phyloP scores from a whole-genome alignment of 2,888 invertebrate genomes.

The Theodoxus fluviatilis region DNA sequence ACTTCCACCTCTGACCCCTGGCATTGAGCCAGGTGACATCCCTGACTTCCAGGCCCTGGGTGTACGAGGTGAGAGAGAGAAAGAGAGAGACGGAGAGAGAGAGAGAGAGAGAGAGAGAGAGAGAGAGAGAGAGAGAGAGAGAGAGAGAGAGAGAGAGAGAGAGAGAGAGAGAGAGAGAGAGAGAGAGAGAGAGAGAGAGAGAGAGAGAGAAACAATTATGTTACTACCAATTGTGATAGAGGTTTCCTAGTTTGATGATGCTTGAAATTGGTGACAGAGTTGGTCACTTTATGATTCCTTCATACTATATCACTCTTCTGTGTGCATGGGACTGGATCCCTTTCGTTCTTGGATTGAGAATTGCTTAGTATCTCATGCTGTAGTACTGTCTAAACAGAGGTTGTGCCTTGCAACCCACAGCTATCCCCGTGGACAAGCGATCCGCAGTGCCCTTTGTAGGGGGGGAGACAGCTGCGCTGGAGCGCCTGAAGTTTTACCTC shows the following conservation, averaged over 20 bases:
- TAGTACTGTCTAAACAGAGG: background rate
- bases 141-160: no score
- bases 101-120: no score
- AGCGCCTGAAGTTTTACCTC: constrained; percentile 50
- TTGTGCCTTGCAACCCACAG: constrained; percentile 7
- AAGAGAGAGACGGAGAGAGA: no score
- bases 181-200: no score
- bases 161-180: no score
- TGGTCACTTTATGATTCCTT: background rate
- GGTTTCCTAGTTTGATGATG: background rate
- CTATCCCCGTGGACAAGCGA: constrained; percentile 36
- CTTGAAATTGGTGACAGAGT: background rate
- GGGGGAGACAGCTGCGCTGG: constrained; percentile 54
- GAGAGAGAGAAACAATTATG: no score
- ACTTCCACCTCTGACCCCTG: constrained; percentile 50
- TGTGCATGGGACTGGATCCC: no score
- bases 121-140: no score
- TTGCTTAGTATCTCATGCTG: no score
- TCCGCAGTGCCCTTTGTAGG: constrained; percentile 52
- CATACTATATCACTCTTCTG: background rate
- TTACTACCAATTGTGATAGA: no score
- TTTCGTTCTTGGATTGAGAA: no score
- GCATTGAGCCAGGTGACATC: constrained; percentile 44
- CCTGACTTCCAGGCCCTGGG: constrained; percentile 44
- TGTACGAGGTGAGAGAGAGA: constrained; percentile 34